Conservation (phyloP, 2,888 invertebrate genomes). For the Mythimna albipuncta region DNA sequence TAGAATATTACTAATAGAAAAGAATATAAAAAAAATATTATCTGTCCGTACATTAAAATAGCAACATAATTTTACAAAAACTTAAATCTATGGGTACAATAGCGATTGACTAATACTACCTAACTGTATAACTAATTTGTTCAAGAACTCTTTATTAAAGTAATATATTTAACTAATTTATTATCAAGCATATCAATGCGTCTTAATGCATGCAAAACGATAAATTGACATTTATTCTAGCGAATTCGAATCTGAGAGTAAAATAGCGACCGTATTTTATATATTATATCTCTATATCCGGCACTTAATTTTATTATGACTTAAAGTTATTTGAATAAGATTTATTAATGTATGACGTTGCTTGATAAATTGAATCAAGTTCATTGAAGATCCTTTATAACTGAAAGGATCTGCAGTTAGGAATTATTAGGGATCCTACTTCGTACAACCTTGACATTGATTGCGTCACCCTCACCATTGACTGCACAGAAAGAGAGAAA, state of each 20-base stretch:
- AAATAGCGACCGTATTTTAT: neutral
- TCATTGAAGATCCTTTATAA: too few species aligned
- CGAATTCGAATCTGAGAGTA: slow-evolving; percentile 6
- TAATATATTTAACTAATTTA: neutral
- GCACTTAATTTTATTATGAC: neutral
- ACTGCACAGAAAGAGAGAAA: neutral
- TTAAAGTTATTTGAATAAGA: neutral
- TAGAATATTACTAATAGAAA: too few species aligned
- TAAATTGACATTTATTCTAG: neutral
- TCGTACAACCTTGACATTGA: too few species aligned
- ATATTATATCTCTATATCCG: neutral
- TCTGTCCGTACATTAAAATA: too few species aligned
- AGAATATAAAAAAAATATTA: too few species aligned
- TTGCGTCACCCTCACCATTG: too few species aligned
- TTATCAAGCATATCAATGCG: neutral
- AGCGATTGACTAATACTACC: too few species aligned
- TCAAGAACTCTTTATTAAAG: neutral
- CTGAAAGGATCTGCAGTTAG: neutral
- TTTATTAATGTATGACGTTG: neutral
- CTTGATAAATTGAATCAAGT: neutral
- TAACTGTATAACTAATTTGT: neutral
- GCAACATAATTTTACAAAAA: too few species aligned
- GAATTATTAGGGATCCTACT: neutral
- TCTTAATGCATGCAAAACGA: slow-evolving; percentile 8
- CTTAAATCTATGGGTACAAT: too few species aligned